Evolutionary conservation across 1,140 invertebrate genomes (phyloP), one percentile per base, ranked within the genome.

Genomic region (Diachasmimorpha longicaudata): DNA sequence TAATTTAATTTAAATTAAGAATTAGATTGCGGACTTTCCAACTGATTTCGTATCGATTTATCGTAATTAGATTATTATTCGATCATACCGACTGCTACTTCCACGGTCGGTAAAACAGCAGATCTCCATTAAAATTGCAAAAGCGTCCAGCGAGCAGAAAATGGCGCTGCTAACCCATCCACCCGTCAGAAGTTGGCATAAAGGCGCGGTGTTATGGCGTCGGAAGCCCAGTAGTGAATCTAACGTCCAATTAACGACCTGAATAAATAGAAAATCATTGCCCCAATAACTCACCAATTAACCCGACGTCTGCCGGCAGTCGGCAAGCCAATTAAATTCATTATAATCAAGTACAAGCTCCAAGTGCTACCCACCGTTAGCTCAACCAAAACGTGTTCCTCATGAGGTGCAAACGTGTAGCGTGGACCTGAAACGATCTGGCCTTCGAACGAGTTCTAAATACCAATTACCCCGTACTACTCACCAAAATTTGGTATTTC

Each of bases 151-250:
- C n/a, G n/a, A n/a, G n/a, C 31, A 31, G 9, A 42, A 42, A 42
- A 9, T 42, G 39, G 39, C 39, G 39, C 13, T 42, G 13, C 4
- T 42, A n/a, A 42, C 2, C 39, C 9, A 10, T 13, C 39, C n/a
- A 52, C 16, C 48, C 9, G 48, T 52, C 14, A 25, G 13, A 63
- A 63, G 58, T 63, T n/a, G 58, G 58, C 58, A 23, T 25, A 63
- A 25, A 63, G 58, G 58, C 58, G 58, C 58, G 58, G 58, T 63
- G 58, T 25, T 63, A 63, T 63, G 23, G 58, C 58, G 58, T 63
- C 58, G 58, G 23, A 6, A 63, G 19, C 23, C 58, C 6, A 23
- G 4, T 0, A 63, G 58, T 63, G 21, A 52, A 52, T 25, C 11
- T 31, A 63, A 9, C 9, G 58, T 63, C 13, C 19, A 63, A 9